Percentiles rank a stretch among this genome's conserved stretches.
These are phyloP conservation scores for Cepaea hortensis DNA, from an alignment of 2,888 invertebrate genomes.

Conservation along the genomic window DNA sequence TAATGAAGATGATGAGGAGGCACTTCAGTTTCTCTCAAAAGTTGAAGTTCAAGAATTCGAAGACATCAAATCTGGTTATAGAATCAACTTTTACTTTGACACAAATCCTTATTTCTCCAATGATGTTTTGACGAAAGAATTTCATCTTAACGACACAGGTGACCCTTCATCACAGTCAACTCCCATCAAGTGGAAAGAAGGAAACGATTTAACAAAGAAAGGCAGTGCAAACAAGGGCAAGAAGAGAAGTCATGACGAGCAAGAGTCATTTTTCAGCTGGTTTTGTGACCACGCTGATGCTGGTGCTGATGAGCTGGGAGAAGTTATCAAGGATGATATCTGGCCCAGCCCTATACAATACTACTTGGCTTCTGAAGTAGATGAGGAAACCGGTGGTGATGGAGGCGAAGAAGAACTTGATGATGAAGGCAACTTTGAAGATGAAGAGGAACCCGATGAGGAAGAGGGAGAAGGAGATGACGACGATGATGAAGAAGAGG, in stretches of 20 bases:
- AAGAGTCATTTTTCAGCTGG: too few species aligned
- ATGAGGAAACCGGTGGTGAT: slow-evolving; percentile 71
- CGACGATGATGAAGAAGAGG: too few species aligned
- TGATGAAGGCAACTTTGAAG: slow-evolving; percentile 62
- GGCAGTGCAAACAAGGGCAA: slow-evolving; percentile 68
- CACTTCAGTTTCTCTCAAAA: slow-evolving; percentile 74
- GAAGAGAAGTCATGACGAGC: slow-evolving; percentile 73
- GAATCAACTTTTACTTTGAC: slow-evolving; percentile 80
- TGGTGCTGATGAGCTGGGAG: too few species aligned
- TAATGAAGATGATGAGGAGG: slow-evolving; percentile 89
- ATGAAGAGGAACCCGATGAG: slow-evolving; percentile 53
- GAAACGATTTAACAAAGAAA: slow-evolving; percentile 79
- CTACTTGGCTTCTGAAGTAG: slow-evolving; percentile 77
- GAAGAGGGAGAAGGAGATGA: too few species aligned
- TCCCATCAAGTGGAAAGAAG: too few species aligned
- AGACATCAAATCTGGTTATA: slow-evolving; percentile 89
- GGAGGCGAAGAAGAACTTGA: slow-evolving; percentile 67
- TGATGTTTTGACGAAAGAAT: slow-evolving; percentile 85
- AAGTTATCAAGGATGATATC: too few species aligned
- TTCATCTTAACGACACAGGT: too few species aligned
- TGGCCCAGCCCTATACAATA: slow-evolving; percentile 90
- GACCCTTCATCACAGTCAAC: too few species aligned
- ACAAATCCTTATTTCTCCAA: slow-evolving; percentile 90
- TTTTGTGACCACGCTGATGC: too few species aligned
- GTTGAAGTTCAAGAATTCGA: slow-evolving; percentile 89